Percentiles rank a stretch among this genome's conserved stretches.
Conservation (phyloP, 2,797 vertebrate genomes). For the Pseudochaenichthys georgianus region DNA sequence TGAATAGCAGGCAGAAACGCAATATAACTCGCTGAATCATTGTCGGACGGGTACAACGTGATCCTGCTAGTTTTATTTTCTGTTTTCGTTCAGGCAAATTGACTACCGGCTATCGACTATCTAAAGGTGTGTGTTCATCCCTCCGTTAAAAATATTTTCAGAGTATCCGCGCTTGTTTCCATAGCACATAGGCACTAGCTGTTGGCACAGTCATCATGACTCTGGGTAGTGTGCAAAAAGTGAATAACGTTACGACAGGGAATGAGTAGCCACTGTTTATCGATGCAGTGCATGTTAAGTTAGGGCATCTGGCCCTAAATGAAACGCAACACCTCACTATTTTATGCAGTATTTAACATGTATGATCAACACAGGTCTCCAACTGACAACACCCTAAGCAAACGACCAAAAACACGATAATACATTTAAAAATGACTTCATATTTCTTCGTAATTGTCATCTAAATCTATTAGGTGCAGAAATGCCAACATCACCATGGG, state of each 20-base stretch:
- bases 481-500: not conserved
- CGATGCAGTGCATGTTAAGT: slow-evolving; percentile 53
- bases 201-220: slow-evolving; percentile 76
- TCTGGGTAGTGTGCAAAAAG: slow-evolving; percentile 82
- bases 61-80: slow-evolving; percentile 77
- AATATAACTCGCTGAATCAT: slow-evolving; percentile 89
- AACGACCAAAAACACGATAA: not conserved
- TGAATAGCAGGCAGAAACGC: slow-evolving; percentile 75
- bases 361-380: not conserved
- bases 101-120: slow-evolving; percentile 31
- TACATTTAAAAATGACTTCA: not conserved
- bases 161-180: slow-evolving; percentile 71
- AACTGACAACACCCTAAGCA: not conserved
- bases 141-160: slow-evolving; percentile 41
- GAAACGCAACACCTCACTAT: slow-evolving; percentile 14
- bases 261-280: slow-evolving; percentile 59
- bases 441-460: not conserved
- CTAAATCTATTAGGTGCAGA: not conserved
- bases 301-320: slow-evolving; percentile 15
- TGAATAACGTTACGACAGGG: slow-evolving; percentile 71
- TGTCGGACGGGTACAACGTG: slow-evolving; percentile 78
- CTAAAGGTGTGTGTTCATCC: slow-evolving; percentile 33
- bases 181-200: slow-evolving; percentile 68
- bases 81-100: slow-evolving; percentile 53
- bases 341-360: slow-evolving; percentile 1